A percentile compares a stretch with the other conserved stretches of the same genome.
These are phyloP conservation scores for Jacana jacana DNA, from an alignment of 2,113 vertebrate species.

Conservation along the genomic window DNA sequence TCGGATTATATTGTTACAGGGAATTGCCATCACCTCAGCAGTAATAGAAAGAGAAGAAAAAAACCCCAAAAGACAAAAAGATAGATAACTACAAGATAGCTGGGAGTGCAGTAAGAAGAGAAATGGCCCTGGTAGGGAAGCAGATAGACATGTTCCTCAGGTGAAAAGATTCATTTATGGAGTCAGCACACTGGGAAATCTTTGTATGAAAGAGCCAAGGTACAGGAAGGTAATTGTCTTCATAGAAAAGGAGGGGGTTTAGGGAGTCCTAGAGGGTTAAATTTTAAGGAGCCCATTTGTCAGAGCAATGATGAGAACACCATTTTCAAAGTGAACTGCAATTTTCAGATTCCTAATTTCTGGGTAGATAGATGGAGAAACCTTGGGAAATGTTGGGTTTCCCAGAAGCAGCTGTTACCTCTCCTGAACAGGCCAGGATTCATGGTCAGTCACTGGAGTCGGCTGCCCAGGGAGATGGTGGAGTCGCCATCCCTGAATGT, in stretches of 20 bases:
- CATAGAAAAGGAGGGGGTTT: not conserved
- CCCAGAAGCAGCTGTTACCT: not conserved
- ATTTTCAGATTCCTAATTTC: not conserved
- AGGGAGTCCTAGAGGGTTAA: not conserved
- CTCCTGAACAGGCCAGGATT: not conserved
- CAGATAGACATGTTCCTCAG: slow-evolving; percentile 23
- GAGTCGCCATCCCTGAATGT: too few relatives aligned
- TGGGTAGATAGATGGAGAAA: not conserved
- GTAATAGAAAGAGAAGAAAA: not conserved
- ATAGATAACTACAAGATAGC: not conserved
- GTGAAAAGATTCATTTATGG: not conserved
- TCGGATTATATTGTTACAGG: slow-evolving; percentile 38
- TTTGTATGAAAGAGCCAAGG: not conserved
- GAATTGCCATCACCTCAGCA: slow-evolving; percentile 46
- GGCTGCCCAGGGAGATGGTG: too few relatives aligned
- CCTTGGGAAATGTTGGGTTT: not conserved
- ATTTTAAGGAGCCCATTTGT: not conserved
- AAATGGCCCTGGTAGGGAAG: not conserved
- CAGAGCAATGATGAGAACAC: not conserved
- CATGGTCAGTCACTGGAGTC: too few relatives aligned
- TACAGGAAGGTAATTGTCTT: not conserved
- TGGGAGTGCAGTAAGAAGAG: not conserved
- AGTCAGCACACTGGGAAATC: not conserved
- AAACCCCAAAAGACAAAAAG: not conserved
- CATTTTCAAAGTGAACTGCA: not conserved